A percentile compares a stretch with the other conserved stretches of the same genome.
These are phyloP conservation scores for Tuta absoluta DNA, from an alignment of 2,888 invertebrate genomes.

Conservation along the genomic window DNA sequence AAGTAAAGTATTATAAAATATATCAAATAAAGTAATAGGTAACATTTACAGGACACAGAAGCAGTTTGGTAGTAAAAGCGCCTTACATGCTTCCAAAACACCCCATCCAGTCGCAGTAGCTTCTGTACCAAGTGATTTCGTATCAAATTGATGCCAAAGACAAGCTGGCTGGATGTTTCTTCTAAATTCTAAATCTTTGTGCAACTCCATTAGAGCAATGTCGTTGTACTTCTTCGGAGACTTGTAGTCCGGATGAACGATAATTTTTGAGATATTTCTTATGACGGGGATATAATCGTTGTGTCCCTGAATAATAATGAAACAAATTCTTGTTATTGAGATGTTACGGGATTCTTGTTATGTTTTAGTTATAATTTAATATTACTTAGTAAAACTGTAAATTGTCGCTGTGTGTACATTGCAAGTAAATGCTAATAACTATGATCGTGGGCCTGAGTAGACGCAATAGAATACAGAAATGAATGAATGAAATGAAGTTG, in stretches of 20 bases:
- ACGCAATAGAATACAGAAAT: too few species aligned
- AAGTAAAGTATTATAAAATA: too few species aligned
- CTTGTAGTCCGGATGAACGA: conserved; percentile 52
- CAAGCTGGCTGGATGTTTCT: conserved; percentile 59
- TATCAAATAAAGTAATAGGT: too few species aligned
- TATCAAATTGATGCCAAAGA: conserved; percentile 47
- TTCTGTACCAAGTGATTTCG: conserved; percentile 38
- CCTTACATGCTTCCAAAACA: conserved; percentile 50
- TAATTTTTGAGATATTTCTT: conserved; percentile 47
- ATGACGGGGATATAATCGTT: conserved; percentile 38
- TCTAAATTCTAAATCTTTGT: conserved; percentile 44
- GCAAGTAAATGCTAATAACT: too few species aligned
- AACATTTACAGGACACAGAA: too few species aligned
- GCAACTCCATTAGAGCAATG: conserved; percentile 59
- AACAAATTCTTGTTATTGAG: too few species aligned
- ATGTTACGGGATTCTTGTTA: too few species aligned
- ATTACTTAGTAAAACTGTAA: too few species aligned
- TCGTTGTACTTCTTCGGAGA: conserved; percentile 61
- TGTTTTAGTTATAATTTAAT: too few species aligned
- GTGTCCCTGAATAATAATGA: conserved; percentile 34
- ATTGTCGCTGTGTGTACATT: too few species aligned
- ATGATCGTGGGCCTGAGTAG: too few species aligned
- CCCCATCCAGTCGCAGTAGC: conserved; percentile 64
- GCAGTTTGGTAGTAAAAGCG: background rate
- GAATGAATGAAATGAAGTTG: too few species aligned